phyloP scores from a whole-genome alignment of 2,113 vertebrate genomes.

The Phylloscopus whistleri region DNA sequence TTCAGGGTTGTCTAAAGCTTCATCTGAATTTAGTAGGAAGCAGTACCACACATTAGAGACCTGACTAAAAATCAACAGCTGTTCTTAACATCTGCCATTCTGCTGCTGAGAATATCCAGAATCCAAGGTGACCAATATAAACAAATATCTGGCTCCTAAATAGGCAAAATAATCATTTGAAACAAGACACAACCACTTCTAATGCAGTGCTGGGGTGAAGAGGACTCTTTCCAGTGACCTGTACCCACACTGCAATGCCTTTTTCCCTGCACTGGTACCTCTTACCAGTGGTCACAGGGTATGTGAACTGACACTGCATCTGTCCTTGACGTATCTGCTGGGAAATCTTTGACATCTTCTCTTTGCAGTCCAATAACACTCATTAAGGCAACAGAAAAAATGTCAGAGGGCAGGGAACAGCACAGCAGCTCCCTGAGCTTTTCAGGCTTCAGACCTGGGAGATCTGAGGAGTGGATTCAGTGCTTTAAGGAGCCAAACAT shows the following conservation, averaged over 20 bases:
- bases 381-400: not conserved
- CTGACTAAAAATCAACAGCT: not conserved
- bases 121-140: too few relatives aligned
- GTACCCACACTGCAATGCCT: not conserved
- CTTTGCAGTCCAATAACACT: not conserved
- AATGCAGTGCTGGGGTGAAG: not conserved
- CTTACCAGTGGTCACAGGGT: not conserved
- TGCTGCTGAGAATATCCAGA: not conserved
- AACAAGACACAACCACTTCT: not conserved
- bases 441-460: not conserved
- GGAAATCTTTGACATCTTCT: not conserved
- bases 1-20: not conserved
- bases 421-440: not conserved
- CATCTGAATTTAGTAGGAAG: not conserved
- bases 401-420: not conserved
- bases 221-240: not conserved
- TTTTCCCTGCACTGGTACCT: not conserved
- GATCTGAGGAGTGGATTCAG: not conserved
- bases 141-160: not conserved
- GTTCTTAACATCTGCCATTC: not conserved
- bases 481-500: not conserved
- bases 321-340: not conserved
- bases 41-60: not conserved
- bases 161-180: not conserved
- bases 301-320: not conserved